Conservation (phyloP, 2,888 invertebrate genomes). For the Stomorhina lunata region DNA sequence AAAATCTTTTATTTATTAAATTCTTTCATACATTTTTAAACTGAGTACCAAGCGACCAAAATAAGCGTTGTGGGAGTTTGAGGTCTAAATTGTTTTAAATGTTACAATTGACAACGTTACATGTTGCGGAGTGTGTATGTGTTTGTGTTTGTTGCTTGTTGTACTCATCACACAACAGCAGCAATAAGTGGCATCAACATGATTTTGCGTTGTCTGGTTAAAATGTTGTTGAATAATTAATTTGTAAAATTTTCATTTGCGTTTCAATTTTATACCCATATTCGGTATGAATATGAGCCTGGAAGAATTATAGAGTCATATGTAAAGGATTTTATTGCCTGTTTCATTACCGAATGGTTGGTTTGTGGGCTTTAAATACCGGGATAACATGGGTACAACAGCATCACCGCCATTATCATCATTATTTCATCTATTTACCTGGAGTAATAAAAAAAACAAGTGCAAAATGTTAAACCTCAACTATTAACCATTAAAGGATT, state of each 20-base stretch:
- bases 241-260: constrained; percentile 19
- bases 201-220: not conserved
- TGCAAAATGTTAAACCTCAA: not conserved
- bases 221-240: constrained; percentile 34
- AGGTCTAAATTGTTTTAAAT: not conserved
- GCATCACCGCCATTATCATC: not conserved
- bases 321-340: no score
- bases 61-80: not conserved
- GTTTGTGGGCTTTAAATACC: not conserved
- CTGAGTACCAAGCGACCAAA: not conserved
- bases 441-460: constrained; percentile 23
- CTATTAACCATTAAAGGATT: not conserved
- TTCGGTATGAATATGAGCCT: not conserved
- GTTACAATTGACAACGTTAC: constrained; percentile 12
- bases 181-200: not conserved
- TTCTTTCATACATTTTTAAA: not conserved
- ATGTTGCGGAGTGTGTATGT: not conserved
- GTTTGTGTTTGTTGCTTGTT: not conserved
- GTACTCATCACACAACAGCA: not conserved
- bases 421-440: not conserved
- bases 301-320: no score
- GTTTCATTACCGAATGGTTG: not conserved
- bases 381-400: not conserved
- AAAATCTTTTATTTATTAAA: constrained; percentile 5
- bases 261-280: not conserved